Conservation (phyloP, 2,113 vertebrate species). For the Campylomormyrus tamandua region DNA sequence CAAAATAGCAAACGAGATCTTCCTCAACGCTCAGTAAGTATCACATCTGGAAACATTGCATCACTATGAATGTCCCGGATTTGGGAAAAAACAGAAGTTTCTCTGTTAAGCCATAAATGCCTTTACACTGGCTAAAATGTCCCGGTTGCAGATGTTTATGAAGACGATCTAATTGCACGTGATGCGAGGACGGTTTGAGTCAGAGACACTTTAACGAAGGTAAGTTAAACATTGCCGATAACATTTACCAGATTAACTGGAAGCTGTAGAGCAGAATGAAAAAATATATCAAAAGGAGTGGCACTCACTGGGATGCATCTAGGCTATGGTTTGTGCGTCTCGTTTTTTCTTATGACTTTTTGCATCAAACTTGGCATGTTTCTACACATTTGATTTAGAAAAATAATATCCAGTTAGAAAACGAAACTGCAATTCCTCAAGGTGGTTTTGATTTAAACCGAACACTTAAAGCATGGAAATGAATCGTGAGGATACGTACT, state of each 20-base stretch:
- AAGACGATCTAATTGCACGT: background rate
- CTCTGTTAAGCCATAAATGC: slow-evolving; percentile 10
- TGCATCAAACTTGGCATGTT: background rate
- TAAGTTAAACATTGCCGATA: background rate
- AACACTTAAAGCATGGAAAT: background rate
- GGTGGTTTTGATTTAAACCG: background rate
- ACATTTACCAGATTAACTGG: background rate
- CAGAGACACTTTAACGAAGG: background rate
- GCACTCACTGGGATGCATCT: background rate
- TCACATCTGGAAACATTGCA: slow-evolving; percentile 70
- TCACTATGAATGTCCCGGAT: slow-evolving; percentile 56
- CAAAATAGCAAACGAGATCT: background rate
- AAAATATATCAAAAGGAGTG: background rate
- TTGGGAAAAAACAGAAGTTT: slow-evolving; percentile 37
- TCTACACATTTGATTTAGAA: background rate
- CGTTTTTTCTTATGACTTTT: background rate
- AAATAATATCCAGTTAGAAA: background rate
- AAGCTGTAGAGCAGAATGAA: background rate
- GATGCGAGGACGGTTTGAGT: background rate
- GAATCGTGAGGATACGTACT: background rate
- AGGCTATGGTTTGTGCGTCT: background rate
- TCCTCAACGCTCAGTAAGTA: slow-evolving; percentile 24
- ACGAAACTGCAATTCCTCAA: background rate
- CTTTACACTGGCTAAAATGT: background rate
- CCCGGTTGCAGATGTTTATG: background rate